Percentiles rank a stretch among this genome's conserved stretches.
Evolutionary conservation across 2,797 vertebrate genomes (phyloP).

Genomic region (Zalophus californianus): DNA sequence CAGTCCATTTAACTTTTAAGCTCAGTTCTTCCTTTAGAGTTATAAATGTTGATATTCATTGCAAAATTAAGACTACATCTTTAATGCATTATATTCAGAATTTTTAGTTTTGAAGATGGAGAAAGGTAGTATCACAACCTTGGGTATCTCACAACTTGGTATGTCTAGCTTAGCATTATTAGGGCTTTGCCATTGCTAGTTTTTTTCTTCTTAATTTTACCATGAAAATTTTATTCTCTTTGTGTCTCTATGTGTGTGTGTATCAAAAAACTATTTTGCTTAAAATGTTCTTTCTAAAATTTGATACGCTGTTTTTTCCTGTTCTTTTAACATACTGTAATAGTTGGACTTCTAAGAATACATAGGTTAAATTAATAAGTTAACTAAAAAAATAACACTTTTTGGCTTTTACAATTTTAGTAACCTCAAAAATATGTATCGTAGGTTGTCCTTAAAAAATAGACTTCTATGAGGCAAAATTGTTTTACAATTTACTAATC

Average conservation of each 20-base stretch:
- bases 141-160: not conserved
- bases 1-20: not conserved
- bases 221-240: not conserved
- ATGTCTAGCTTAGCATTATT: not conserved
- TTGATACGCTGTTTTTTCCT: not conserved
- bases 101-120: not conserved
- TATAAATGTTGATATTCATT: not conserved
- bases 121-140: not conserved
- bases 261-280: not conserved
- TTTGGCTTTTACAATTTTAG: not conserved
- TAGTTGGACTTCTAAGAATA: not conserved
- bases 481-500: not conserved
- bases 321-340: not conserved
- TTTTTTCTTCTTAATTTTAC: constrained; percentile 23
- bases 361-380: not conserved
- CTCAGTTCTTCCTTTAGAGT: not conserved
- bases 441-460: constrained; percentile 16
- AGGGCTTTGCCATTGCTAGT: not conserved
- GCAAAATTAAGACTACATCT: not conserved
- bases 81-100: not conserved
- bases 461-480: not conserved
- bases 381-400: not conserved
- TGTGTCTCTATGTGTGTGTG: not conserved
- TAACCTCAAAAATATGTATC: not conserved
- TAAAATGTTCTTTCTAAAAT: not conserved